These are phyloP conservation scores for Proteles cristata DNA, from an alignment of 2,113 vertebrate genomes.

Conservation along the genomic window DNA sequence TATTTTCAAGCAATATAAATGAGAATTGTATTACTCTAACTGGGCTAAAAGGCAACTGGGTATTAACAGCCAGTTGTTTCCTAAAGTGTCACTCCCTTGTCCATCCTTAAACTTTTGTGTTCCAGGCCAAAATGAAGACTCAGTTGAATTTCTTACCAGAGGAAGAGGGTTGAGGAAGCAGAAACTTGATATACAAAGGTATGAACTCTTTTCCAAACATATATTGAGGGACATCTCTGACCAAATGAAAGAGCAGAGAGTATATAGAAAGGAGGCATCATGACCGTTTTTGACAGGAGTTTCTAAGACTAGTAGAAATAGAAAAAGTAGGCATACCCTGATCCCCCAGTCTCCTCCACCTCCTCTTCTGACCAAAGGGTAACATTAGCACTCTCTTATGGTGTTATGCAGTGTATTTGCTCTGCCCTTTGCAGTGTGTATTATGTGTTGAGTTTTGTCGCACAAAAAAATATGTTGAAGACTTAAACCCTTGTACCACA, in stretches of 20 bases:
- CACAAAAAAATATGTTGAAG: not conserved
- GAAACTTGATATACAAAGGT: not conserved
- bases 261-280: accelerated
- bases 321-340: not conserved
- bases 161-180: not conserved
- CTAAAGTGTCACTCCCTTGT: not conserved
- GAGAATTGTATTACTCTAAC: not conserved
- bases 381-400: not conserved
- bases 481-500: not conserved
- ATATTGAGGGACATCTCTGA: not conserved
- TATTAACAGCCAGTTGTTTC: not conserved
- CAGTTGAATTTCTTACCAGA: not conserved
- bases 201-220: not conserved
- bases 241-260: accelerated
- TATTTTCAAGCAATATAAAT: conserved; percentile 39
- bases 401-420: not conserved
- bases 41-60: not conserved
- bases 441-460: not conserved
- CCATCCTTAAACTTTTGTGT: not conserved
- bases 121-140: not conserved
- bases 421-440: not conserved
- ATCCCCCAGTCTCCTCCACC: accelerated
- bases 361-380: not conserved
- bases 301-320: not conserved
- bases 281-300: not conserved